Evolutionary conservation across 2,888 invertebrate species (phyloP).

Genomic region (Lochmaea crataegi): DNA sequence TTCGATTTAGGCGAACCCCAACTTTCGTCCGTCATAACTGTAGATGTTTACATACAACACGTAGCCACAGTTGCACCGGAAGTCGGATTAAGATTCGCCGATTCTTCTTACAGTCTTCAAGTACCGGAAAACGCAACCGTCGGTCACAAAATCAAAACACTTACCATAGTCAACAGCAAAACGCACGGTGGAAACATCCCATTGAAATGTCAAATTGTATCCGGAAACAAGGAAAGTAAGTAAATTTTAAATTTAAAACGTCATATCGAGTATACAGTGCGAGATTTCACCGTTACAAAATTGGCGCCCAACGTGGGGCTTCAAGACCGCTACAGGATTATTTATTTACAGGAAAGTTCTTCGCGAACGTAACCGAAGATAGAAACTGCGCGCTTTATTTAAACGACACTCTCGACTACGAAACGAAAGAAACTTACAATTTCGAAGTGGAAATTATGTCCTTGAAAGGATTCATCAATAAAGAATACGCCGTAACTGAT

Average conservation of each 20-base stretch:
- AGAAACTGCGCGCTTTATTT: slow-evolving; percentile 86
- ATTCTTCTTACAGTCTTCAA: slow-evolving; percentile 85
- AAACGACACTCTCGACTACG: slow-evolving; percentile 82
- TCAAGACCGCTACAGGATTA: too few species aligned
- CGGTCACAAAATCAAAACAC: slow-evolving; percentile 74
- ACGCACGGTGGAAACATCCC: slow-evolving; percentile 77
- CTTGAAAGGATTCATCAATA: slow-evolving; percentile 83
- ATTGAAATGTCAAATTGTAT: slow-evolving; percentile 82
- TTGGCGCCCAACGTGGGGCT: too few species aligned
- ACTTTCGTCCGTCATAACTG: slow-evolving; percentile 82
- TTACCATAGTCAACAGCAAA: slow-evolving; percentile 80
- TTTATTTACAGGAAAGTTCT: slow-evolving; percentile 72
- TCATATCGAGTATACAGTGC: too few species aligned
- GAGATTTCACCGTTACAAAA: too few species aligned
- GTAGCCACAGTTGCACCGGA: slow-evolving; percentile 74
- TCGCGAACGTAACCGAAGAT: slow-evolving; percentile 79
- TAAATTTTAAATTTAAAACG: background rate
- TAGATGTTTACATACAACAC: slow-evolving; percentile 86
- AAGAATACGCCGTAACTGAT: slow-evolving; percentile 77
- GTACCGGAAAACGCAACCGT: slow-evolving; percentile 81
- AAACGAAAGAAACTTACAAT: slow-evolving; percentile 77
- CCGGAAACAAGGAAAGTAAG: slow-evolving; percentile 80
- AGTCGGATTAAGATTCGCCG: slow-evolving; percentile 88
- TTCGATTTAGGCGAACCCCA: slow-evolving; percentile 89
- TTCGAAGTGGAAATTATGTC: slow-evolving; percentile 83